Conservation (phyloP, 2,113 vertebrate genomes). For the Stegastes partitus region DNA sequence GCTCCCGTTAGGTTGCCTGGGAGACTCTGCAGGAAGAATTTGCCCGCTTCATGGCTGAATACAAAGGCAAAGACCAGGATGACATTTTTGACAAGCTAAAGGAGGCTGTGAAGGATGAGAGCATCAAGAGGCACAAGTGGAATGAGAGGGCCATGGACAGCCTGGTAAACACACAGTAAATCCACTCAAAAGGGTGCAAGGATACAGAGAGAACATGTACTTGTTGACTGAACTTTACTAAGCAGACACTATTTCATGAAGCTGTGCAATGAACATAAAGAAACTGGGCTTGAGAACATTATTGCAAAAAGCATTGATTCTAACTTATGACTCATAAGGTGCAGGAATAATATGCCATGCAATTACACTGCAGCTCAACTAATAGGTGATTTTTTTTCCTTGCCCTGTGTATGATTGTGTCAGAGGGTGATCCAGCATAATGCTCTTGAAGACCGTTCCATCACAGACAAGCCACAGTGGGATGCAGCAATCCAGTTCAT, state of each 20-base stretch:
- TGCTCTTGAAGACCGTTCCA: constrained; percentile 96
- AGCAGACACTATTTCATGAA: not conserved
- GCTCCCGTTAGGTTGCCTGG: constrained; percentile 91
- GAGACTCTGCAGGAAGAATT: constrained; percentile 98
- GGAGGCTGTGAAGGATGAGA: constrained; percentile 97
- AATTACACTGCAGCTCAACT: not conserved
- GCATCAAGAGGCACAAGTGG: constrained; percentile 97
- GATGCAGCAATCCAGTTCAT: constrained; percentile 98
- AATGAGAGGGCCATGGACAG: constrained; percentile 97
- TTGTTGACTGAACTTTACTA: not conserved
- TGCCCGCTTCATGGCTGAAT: constrained; percentile 97
- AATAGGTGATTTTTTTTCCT: constrained; percentile 21
- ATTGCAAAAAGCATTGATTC: not conserved
- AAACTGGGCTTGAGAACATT: not conserved
- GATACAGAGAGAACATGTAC: not conserved
- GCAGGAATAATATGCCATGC: not conserved
- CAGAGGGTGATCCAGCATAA: constrained; percentile 99
- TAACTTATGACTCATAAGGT: not conserved
- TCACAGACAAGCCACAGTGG: constrained; percentile 98
- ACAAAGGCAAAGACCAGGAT: constrained; percentile 96
- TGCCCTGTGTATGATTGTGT: constrained; percentile 4
- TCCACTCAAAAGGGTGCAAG: constrained; percentile 1
- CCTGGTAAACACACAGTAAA: constrained; percentile 86
- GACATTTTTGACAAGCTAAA: constrained; percentile 99
- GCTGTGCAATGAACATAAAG: not conserved